These are phyloP conservation scores for Labeo rohita DNA, from an alignment of 2,113 vertebrate genomes.

Conservation along the genomic window DNA sequence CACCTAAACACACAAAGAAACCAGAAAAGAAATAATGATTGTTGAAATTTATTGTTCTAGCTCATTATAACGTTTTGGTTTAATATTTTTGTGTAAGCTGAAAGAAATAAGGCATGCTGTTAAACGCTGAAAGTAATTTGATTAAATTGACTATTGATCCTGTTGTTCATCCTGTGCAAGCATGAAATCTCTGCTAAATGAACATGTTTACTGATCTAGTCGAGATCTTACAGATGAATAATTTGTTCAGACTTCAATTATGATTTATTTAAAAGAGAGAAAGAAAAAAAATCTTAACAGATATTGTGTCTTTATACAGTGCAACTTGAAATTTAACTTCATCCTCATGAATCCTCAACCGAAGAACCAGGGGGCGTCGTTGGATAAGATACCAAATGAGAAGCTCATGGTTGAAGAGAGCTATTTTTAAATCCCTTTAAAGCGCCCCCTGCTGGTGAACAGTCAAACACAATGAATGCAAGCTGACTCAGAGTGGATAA, in stretches of 20 bases:
- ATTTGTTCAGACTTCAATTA: not conserved
- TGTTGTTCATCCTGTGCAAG: not conserved
- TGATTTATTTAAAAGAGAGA: not conserved
- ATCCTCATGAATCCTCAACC: not conserved
- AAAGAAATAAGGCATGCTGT: not conserved
- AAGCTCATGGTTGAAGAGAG: not conserved
- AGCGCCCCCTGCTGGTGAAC: constrained; percentile 1
- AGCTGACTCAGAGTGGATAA: too few relatives aligned
- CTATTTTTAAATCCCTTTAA: not conserved
- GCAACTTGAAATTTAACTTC: not conserved
- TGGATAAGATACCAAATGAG: not conserved
- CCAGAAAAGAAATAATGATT: not conserved
- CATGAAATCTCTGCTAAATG: not conserved
- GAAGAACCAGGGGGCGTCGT: not conserved
- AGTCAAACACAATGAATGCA: not conserved
- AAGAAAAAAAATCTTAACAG: not conserved
- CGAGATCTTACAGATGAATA: not conserved
- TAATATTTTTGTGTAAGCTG: not conserved
- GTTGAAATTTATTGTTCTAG: not conserved
- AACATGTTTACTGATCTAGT: not conserved
- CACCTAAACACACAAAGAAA: too few relatives aligned
- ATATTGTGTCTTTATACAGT: not conserved
- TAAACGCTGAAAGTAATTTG: not conserved
- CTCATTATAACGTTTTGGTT: not conserved
- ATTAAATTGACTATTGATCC: not conserved